These are phyloP conservation scores for Ormyrus nitidulus DNA, from an alignment of 2,888 invertebrate species.

Conservation along the genomic window DNA sequence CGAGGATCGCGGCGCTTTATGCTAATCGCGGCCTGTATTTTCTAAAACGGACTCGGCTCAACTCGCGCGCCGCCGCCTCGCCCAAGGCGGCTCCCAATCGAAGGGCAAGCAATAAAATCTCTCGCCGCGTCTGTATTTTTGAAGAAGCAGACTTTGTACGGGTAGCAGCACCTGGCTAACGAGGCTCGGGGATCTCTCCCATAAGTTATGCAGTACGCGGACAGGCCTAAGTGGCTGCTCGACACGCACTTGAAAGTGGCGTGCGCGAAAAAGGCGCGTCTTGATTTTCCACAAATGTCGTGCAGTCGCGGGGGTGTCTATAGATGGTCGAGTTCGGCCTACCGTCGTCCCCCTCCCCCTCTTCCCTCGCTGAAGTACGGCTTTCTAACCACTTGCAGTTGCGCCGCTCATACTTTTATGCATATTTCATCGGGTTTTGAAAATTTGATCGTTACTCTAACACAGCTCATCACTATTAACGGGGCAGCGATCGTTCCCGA, in stretches of 20 bases:
- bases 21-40: neutral
- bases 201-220: slow-evolving; percentile 14
- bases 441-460: neutral
- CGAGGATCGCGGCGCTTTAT: slow-evolving; percentile 60
- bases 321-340: too few relatives aligned
- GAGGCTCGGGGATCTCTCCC: neutral
- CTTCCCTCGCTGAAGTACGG: neutral
- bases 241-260: too few relatives aligned
- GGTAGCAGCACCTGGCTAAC: neutral
- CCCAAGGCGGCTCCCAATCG: too few relatives aligned
- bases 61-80: too few relatives aligned
- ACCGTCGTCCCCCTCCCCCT: too few relatives aligned
- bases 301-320: too few relatives aligned
- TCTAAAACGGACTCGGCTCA: too few relatives aligned
- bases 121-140: too few relatives aligned
- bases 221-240: too few relatives aligned
- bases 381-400: neutral
- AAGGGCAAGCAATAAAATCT: too few relatives aligned
- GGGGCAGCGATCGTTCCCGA: neutral
- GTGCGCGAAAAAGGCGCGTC: too few relatives aligned
- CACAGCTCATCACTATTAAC: neutral
- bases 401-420: slow-evolving; percentile 5
- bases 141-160: neutral
- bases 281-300: too few relatives aligned
- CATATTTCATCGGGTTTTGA: slow-evolving; percentile 10